Evolutionary conservation across 30 jellyfish, hydroid and myxozoan species (phyloP), one percentile per base, ranked within the genome.

Genomic region (Aurelia sp.): DNA sequence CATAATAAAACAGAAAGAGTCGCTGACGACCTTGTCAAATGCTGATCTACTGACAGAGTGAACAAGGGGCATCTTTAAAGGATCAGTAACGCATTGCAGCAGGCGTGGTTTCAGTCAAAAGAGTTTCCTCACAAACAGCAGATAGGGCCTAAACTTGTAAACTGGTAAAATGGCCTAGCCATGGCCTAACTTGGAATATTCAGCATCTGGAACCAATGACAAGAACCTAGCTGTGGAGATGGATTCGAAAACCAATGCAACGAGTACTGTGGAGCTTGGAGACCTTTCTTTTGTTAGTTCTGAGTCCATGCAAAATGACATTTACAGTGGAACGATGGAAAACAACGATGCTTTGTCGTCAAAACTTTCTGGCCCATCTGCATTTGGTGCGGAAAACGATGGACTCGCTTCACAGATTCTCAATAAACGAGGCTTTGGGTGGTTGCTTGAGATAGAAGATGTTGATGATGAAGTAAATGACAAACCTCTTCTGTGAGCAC

Each of bases 391-490:
- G 13, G 75, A 30, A 1, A 84, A 51, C 3, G 90, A 66, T 18
- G 89, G 89, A 23, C 67, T 86, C 40, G 73, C 97, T 3, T 69
- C 76, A 27, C 68, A 59, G 31, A 77, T 92, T n/a, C 62, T 92
- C 31, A 83, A 53, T 35, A 92, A 77, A 35, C 76, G 89, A 62
- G 98, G 98, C 10, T 86, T 92, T 62, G 92, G 97, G n/a, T 92
- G 98, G 98, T 81, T 92, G 50, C 77, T 92, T 4, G 98, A 92
- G 63, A 87, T 92, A 7, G 98, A 92, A 73, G 98, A 92, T 18
- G 76, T 40, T 27, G 97, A 87, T 48, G 97, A 92, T 44, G 96
- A 86, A 23, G 92, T 91, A 52, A 72, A 12, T 78, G 97, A 92
- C 62, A 92, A 92, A 60, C 98, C 98, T 18, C 70, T 92, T 66